Evolutionary conservation across 2,888 invertebrate species (phyloP), one percentile per base, ranked within the genome.

Genomic region (Gandaritis pyraliata): DNA sequence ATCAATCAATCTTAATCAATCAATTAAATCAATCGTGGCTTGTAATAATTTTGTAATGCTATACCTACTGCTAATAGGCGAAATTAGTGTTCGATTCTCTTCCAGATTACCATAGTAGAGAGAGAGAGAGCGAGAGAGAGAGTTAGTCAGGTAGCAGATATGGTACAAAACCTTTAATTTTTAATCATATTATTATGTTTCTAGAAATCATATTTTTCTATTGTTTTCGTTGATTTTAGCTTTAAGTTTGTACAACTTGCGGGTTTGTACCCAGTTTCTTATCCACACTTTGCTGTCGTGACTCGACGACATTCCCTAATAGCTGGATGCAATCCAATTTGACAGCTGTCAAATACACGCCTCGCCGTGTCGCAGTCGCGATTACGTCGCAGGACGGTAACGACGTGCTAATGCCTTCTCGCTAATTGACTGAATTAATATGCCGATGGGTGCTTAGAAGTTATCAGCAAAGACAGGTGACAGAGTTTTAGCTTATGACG

Each of bases 261-360:
- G 23, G 2, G 23, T 5, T 23, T 23, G 23, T 23, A 23, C 6
- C 4, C 45, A 46, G 3, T 36, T 71, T 33, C 77, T 39, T 58
- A 76, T 86, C 87, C 82, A 78, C 65, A 56, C 68, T 74, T 80
- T 61, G 59, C 75, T 64, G 53, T 64, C 76, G 68, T 66, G 58
- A 47, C 53, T 58, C 71, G 69, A 75, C 84, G 83, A 86, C 85
- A 84, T 86, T 84, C 82, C 87, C 86, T 88, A 89, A 90, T 90
- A 88, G 88, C 86, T 83, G 73, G 83, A 85, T 87, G 86, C 87
- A 85, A 90, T 90, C 86, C 88, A 88, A 85, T 88, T 88, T 90
- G 90, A 89, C 90, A 89, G 87, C 86, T 90, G 91, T 90, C 90
- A 90, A 88, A 87, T 82, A 88, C 91, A 91, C 83, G 85, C 86